These are phyloP conservation scores for Mylabris phalerata DNA, from an alignment of 1,140 invertebrate genomes.

Conservation along the genomic window DNA sequence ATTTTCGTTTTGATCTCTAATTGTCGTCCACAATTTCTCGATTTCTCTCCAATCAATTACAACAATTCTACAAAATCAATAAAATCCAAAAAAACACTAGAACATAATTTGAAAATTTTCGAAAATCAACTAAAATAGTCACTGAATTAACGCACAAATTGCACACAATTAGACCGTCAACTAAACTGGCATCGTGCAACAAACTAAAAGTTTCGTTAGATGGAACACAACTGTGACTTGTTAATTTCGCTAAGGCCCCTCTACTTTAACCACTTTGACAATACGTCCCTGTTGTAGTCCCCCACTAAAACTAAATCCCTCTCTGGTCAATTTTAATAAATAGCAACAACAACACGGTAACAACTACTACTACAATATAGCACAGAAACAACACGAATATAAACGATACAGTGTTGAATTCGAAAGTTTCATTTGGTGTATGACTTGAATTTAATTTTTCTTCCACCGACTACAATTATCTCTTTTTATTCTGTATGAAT, in stretches of 20 bases:
- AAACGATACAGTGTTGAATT: slow-evolving; percentile 24
- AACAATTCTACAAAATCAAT: too few species aligned
- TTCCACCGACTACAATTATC: slow-evolving; percentile 13
- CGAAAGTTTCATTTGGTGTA: slow-evolving; percentile 29
- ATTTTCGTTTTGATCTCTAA: too few species aligned
- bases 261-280: slow-evolving; percentile 10
- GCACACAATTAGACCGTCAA: neutral
- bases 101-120: too few species aligned
- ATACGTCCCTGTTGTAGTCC: slow-evolving; percentile 17
- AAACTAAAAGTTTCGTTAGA: neutral
- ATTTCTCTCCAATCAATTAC: too few species aligned
- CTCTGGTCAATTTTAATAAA: slow-evolving; percentile 27
- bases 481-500: slow-evolving; percentile 20
- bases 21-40: too few species aligned
- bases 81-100: too few species aligned
- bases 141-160: too few species aligned
- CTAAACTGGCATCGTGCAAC: slow-evolving; percentile 11
- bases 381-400: too few species aligned
- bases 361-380: too few species aligned
- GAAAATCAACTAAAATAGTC: too few species aligned
- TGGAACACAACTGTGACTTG: neutral
- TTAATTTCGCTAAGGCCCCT: slow-evolving; percentile 34
- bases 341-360: slow-evolving; percentile 16
- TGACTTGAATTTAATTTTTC: too few species aligned
- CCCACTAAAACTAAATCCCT: slow-evolving; percentile 4